A percentile compares a stretch with the other conserved stretches of the same genome.
These are phyloP conservation scores for Diadema setosum DNA, from an alignment of 35 echinoderm and acorn worm genomes.

Conservation along the genomic window DNA sequence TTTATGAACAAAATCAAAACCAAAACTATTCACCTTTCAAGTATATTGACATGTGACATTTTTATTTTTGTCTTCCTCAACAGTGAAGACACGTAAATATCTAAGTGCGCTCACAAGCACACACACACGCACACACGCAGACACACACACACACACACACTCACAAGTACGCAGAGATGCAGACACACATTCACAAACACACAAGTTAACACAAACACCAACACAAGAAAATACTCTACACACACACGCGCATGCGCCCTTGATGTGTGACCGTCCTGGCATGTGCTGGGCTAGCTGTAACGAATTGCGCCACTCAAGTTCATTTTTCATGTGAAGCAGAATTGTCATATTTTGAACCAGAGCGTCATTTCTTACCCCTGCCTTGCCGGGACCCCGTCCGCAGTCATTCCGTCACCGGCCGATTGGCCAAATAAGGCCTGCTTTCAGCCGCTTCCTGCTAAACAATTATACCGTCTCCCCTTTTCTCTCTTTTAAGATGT, in stretches of 20 bases:
- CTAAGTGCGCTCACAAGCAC: no score
- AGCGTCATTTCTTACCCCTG: constrained; percentile 16
- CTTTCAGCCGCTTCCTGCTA: background rate
- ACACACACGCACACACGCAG: no score
- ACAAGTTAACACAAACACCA: background rate
- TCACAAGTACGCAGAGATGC: no score
- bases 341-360: constrained; percentile 28
- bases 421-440: background rate
- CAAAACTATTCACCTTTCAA: no score
- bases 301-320: constrained; percentile 10
- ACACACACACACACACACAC: no score
- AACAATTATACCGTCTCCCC: background rate
- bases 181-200: background rate
- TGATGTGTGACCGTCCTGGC: background rate
- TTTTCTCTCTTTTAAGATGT: background rate
- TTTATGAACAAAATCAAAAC: no score
- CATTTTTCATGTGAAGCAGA: constrained; percentile 5
- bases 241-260: background rate
- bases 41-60: no score
- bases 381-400: background rate
- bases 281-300: background rate
- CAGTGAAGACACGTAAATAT: no score
- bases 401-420: background rate
- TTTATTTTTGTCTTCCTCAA: no score
- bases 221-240: no score